Evolutionary conservation across 2,797 vertebrate species (phyloP).

Genomic region (Rhinichthys osculus): DNA sequence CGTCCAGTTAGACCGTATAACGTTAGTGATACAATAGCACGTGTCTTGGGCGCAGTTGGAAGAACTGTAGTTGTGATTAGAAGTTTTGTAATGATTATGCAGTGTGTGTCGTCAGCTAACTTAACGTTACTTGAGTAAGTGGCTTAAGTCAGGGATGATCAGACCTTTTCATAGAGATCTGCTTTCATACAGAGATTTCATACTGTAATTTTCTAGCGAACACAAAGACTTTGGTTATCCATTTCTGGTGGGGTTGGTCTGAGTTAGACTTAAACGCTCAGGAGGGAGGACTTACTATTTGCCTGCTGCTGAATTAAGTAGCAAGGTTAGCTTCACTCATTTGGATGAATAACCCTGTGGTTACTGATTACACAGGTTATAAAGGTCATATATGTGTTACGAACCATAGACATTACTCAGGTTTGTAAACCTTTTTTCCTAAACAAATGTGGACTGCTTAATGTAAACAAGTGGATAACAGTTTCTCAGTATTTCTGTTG

Average conservation of each 20-base stretch:
- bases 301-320: background rate
- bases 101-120: background rate
- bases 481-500: background rate
- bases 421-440: background rate
- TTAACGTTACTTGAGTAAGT: slow-evolving; percentile 5
- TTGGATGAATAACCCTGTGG: slow-evolving; percentile 29
- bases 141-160: slow-evolving; percentile 8
- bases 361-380: slow-evolving; percentile 29
- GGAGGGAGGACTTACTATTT: background rate
- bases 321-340: background rate
- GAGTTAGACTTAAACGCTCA: background rate
- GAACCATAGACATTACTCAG: slow-evolving; percentile 7
- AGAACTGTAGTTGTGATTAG: background rate
- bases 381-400: slow-evolving; percentile 25
- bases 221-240: background rate
- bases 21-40: background rate
- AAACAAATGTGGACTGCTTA: background rate
- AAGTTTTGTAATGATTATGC: background rate
- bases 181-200: background rate
- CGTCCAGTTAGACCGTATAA: background rate
- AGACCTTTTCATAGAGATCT: background rate
- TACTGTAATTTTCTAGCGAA: background rate
- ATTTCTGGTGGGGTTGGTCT: background rate
- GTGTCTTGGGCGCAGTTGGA: background rate
- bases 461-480: slow-evolving; percentile 2